Percentiles rank a stretch among this genome's conserved stretches.
Evolutionary conservation across 1,140 invertebrate species (phyloP).

Genomic region (Rhizoglyphus robini): DNA sequence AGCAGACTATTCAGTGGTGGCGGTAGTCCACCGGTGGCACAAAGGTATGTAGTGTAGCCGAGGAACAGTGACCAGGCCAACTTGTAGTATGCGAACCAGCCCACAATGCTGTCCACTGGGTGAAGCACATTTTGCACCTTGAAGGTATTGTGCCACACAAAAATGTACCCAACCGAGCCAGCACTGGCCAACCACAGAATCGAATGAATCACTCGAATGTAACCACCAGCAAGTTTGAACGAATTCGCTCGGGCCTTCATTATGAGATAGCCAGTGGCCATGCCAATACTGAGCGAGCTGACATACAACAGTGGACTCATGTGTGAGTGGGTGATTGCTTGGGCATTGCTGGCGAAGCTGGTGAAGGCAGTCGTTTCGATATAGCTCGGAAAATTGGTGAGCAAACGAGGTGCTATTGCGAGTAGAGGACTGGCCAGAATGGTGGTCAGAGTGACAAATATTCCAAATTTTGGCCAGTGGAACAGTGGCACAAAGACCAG

Average conservation of each 20-base stretch:
- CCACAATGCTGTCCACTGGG: background rate
- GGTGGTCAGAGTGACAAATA: background rate
- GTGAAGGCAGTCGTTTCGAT: background rate
- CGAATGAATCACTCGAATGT: background rate
- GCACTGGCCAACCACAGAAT: background rate
- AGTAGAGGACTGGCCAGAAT: background rate
- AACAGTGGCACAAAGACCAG: background rate
- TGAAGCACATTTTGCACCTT: background rate
- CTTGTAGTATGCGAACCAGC: background rate
- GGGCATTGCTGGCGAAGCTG: background rate
- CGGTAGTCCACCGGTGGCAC: background rate
- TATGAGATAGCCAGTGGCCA: constrained; percentile 7
- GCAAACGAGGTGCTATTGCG: background rate
- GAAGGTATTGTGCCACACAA: background rate
- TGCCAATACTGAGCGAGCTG: background rate
- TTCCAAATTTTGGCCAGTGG: background rate
- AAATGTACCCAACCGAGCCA: background rate
- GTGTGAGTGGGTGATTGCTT: background rate
- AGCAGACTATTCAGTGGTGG: background rate
- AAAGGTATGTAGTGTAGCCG: background rate
- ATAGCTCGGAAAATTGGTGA: background rate
- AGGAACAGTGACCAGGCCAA: background rate
- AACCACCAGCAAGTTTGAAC: background rate
- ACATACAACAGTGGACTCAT: background rate
- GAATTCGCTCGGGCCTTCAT: background rate